A percentile compares a stretch with the other conserved stretches of the same genome.
phyloP scores from a whole-genome alignment of 2,888 invertebrate species.

The Tachina grossa region DNA sequence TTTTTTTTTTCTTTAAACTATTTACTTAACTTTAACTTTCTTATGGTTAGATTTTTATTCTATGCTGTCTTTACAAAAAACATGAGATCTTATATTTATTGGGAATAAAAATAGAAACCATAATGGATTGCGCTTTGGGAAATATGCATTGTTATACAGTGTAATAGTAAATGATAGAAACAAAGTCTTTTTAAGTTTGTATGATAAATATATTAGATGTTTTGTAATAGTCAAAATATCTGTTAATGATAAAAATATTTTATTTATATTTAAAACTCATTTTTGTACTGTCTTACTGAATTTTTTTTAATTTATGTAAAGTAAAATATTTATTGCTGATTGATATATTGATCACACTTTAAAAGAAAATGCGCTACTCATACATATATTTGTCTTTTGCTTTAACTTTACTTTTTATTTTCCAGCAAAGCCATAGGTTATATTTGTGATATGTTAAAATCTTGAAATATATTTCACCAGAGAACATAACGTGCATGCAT shows the following conservation, averaged over 20 bases:
- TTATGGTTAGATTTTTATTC: slow-evolving; percentile 21
- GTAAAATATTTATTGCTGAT: too few relatives aligned
- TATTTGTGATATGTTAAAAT: slow-evolving; percentile 81
- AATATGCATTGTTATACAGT: slow-evolving; percentile 30
- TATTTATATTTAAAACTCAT: background rate
- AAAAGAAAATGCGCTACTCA: background rate
- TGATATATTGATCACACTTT: slow-evolving; percentile 21
- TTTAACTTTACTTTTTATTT: slow-evolving; percentile 34
- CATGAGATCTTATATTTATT: slow-evolving; percentile 46
- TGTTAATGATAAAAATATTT: too few relatives aligned
- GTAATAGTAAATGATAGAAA: background rate
- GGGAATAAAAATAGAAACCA: slow-evolving; percentile 37
- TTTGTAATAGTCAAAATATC: too few relatives aligned
- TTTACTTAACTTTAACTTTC: slow-evolving; percentile 57
- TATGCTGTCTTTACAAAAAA: slow-evolving; percentile 25
- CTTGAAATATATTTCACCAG: slow-evolving; percentile 79
- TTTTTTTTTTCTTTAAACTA: slow-evolving; percentile 40
- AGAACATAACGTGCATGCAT: slow-evolving; percentile 46
- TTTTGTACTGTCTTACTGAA: background rate
- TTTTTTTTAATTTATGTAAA: too few relatives aligned
- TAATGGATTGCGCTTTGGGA: slow-evolving; percentile 27
- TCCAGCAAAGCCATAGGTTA: slow-evolving; percentile 77
- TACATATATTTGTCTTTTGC: slow-evolving; percentile 27
- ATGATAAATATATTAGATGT: too few relatives aligned
- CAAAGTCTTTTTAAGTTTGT: background rate